Base-by-base conservation (phyloP, 2,888 invertebrate genomes). In the Rapana venosa region DNA sequence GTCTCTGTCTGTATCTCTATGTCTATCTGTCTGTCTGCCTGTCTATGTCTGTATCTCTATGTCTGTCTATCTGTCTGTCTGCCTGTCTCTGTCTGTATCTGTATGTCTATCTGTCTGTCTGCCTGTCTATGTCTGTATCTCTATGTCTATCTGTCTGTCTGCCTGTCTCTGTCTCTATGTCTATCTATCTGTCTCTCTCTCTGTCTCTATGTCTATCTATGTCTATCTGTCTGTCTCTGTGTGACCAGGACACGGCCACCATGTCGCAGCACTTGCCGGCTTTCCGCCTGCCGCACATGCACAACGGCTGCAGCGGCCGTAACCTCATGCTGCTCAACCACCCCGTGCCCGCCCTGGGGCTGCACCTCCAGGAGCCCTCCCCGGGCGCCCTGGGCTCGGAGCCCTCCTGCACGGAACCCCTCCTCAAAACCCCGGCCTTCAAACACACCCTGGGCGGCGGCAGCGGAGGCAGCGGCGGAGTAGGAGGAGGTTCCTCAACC, bases 261-360 rank as follows among this genome's bases (percentile, higher is more conserved):
- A 89, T 89, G 89, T 74, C 70, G 20, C 89, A 89, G 58, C 85
- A 77, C 70, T 11, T 84, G 30, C 89, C 89, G 11, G 11, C 74
- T 4, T 66, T 85, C 32, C 85, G 74, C 30, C 22, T 84, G 36
- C 88, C 88, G 8, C 88, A 66, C 36, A 30, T 88, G n/a, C 30
- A 58, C 58, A 66, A n/a, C 35, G 84, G 61, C 47, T 85, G 89
- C 56, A 74, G 61, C 47, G 88, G 89, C 0, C 84, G 84, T 6
- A 66, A 47, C 56, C 70, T 89, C 11, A 89, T 84, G 47, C 85
- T 89, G 70, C 89, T 89, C 47, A 89, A 89, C 89, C 88, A 81
- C 83, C 88, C 88, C 26, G 88, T 66, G 36, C 88, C 88, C 6
- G 56, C 79, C 30, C 32, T 88, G 17, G 87, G 87, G 17, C 32